Percentiles rank a stretch among this genome's conserved stretches.
These are phyloP conservation scores for Zaprionus ghesquierei DNA, from an alignment of 1,140 invertebrate genomes.

Conservation along the genomic window DNA sequence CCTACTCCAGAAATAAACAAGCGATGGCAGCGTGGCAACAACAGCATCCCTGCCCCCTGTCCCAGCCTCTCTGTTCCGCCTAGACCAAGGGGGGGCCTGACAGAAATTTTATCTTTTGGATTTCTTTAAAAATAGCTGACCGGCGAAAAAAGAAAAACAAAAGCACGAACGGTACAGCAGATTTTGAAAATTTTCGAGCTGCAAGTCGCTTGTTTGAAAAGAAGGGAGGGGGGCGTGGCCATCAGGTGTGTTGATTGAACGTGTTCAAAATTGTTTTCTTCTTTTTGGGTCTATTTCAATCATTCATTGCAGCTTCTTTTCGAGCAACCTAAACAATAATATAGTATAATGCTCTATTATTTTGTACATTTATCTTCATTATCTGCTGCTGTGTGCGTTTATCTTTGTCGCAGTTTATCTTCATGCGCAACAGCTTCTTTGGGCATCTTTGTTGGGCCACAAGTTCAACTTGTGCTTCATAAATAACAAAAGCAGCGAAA, in stretches of 20 bases:
- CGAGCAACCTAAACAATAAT: not conserved
- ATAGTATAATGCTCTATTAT: not conserved
- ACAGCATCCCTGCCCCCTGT: slow-evolving; percentile 1
- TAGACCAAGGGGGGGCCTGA: slow-evolving; percentile 28
- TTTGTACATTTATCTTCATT: slow-evolving; percentile 8
- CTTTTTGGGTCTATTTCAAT: not conserved
- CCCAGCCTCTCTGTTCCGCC: not conserved
- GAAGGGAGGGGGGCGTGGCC: not conserved
- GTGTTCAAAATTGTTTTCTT: not conserved
- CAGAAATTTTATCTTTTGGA: slow-evolving; percentile 59
- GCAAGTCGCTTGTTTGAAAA: slow-evolving; percentile 7
- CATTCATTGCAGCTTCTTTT: not conserved
- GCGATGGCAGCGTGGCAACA: slow-evolving; percentile 43
- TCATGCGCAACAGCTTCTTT: not conserved
- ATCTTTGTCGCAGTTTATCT: not conserved
- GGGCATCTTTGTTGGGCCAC: not conserved
- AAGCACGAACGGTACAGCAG: not conserved
- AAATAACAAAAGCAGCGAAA: slow-evolving; percentile 13
- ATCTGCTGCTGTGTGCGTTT: not conserved
- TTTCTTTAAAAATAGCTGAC: slow-evolving; percentile 63
- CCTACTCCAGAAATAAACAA: slow-evolving; percentile 78
- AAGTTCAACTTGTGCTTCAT: slow-evolving; percentile 26
- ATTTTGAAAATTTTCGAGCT: not conserved
- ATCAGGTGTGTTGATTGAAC: slow-evolving; percentile 52
- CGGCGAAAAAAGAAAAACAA: slow-evolving; percentile 31